Conservation (phyloP, 2,797 vertebrate species). For the Brachymystax lenok region DNA sequence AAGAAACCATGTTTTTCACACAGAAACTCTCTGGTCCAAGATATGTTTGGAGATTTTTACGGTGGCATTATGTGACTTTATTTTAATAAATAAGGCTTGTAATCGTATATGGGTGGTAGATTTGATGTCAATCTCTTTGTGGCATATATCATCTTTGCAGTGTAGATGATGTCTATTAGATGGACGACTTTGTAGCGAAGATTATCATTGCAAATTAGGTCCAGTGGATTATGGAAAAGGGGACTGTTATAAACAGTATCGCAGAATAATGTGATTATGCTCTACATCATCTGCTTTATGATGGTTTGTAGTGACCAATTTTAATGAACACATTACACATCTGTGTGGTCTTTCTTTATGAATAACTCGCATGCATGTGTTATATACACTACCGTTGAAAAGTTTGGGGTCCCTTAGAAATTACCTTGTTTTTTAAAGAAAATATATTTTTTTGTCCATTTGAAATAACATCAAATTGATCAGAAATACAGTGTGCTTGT, state of each 20-base stretch:
- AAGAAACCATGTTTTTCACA: slow-evolving; percentile 65
- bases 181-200: background rate
- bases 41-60: slow-evolving; percentile 48
- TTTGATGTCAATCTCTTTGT: background rate
- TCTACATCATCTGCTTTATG: background rate
- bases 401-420: no score
- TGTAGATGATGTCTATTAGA: background rate
- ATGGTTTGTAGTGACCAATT: background rate
- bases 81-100: background rate
- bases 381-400: background rate
- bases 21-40: slow-evolving; percentile 32
- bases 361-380: background rate
- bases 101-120: background rate
- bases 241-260: background rate
- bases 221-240: background rate
- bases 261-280: background rate
- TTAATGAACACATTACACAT: background rate
- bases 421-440: no score
- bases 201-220: background rate
- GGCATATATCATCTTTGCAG: background rate
- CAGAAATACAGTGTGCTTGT: no score
- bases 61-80: slow-evolving; percentile 18
- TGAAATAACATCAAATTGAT: no score
- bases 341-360: background rate
- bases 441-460: no score